Evolutionary conservation across 1,140 invertebrate genomes (phyloP), one percentile per base, ranked within the genome.

Genomic region (Bombus sibiricus): DNA sequence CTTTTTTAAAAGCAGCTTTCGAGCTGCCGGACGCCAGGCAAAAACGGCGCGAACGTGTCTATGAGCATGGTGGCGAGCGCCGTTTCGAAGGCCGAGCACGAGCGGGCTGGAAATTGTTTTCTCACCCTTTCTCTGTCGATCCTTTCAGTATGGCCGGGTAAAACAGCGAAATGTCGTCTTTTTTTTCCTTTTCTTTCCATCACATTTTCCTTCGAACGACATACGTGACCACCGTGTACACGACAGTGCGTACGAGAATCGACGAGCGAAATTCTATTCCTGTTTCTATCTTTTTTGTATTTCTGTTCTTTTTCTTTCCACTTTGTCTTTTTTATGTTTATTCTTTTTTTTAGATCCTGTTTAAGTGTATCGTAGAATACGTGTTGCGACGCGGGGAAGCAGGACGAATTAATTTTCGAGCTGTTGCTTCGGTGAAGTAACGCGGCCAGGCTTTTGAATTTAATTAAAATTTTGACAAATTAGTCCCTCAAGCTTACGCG

Each of bases 21-120:
- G 57, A 41, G 59, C n/a, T 41, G 64, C n/a, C 6, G 88, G 81
- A 89, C 84, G 74, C 41, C 79, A 37, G 10, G 82, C 86, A 73
- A 88, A 90, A 90, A 90, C 89, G 72, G 83, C 69, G 57, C 73
- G 83, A 86, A 90, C 89, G 89, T 91, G 89, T 91, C 89, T 90
- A 90, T 81, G 89, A 81, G 89, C 75, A 28, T 28, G 71, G 47
- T 71, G 82, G 47, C 83, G 80, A 69, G 74, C 81, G 83, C 47
- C 89, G 89, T 89, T 90, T 90, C 86, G 89, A 83, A 91, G 80
- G 83, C 89, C 81, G 81, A 47, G 89, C 89, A 91, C 89, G 89
- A 91, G 86, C 86, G 41, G 37, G 81, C 83, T 91, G 89, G 71
- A 91, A 91, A 91, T 91, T 91, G 89, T 91, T 91, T 91, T 90